Percentiles rank a stretch among this genome's conserved stretches.
phyloP scores from a whole-genome alignment of 2,113 vertebrate species.

The Odocoileus hemionus region DNA sequence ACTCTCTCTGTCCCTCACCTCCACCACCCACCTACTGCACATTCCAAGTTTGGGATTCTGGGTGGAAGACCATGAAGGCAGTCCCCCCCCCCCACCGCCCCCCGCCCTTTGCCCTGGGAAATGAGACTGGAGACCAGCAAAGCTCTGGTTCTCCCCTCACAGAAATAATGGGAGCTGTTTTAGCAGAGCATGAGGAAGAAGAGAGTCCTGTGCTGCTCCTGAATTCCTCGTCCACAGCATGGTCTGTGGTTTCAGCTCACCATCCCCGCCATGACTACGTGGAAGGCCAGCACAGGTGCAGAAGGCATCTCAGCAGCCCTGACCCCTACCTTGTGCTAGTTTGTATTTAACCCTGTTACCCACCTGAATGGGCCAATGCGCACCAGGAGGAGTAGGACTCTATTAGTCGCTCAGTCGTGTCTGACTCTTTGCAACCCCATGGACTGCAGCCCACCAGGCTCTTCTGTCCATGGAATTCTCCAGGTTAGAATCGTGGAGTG shows the following conservation, averaged over 20 bases:
- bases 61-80: neutral
- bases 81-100: accelerated
- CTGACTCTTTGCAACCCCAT: neutral
- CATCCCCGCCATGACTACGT: accelerated
- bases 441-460: neutral
- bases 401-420: neutral
- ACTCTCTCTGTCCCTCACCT: neutral
- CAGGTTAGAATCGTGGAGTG: neutral
- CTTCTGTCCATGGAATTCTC: neutral
- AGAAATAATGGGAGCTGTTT: neutral
- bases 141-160: neutral
- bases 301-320: neutral
- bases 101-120: neutral
- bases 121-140: neutral
- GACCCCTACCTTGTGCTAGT: neutral
- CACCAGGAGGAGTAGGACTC: accelerated
- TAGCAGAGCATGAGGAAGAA: neutral
- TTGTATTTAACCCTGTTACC: too few species aligned
- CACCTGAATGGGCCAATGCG: neutral
- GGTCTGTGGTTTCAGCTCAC: neutral
- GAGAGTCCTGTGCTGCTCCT: too few species aligned
- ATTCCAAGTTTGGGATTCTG: neutral
- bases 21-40: too few species aligned
- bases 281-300: neutral
- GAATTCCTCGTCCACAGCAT: neutral